Evolutionary conservation across 1,140 invertebrate genomes (phyloP).

Genomic region (Mya arenaria): DNA sequence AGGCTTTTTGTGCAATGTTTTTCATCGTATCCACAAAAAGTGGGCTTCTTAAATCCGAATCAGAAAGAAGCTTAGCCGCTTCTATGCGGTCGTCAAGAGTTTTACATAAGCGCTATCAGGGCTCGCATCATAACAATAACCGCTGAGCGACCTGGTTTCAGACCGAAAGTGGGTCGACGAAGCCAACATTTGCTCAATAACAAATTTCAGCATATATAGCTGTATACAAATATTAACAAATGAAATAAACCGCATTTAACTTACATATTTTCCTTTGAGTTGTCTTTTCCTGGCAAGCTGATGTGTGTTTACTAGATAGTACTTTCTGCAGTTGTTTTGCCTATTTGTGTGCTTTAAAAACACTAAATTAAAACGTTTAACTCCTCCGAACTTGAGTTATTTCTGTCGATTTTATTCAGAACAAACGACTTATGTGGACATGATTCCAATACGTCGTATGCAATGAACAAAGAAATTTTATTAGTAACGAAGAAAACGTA

Average conservation of each 20-base stretch:
- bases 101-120: slow-evolving; percentile 50
- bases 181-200: slow-evolving; percentile 44
- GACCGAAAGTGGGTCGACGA: slow-evolving; percentile 65
- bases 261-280: too few species aligned
- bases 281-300: too few species aligned
- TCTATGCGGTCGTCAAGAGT: slow-evolving; percentile 62
- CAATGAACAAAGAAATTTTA: too few species aligned
- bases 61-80: slow-evolving; percentile 59
- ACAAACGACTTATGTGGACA: too few species aligned
- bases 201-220: slow-evolving; percentile 58
- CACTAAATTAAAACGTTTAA: too few species aligned
- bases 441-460: too few species aligned
- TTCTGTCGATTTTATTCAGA: too few species aligned
- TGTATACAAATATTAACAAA: too few species aligned
- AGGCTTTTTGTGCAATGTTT: slow-evolving; percentile 53
- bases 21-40: slow-evolving; percentile 64
- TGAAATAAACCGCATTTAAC: too few species aligned
- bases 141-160: slow-evolving; percentile 71
- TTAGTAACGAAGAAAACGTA: too few species aligned
- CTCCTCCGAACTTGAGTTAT: too few species aligned
- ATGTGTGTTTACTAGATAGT: slow-evolving; percentile 70
- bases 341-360: too few species aligned
- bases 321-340: slow-evolving; percentile 62
- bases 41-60: slow-evolving; percentile 12
- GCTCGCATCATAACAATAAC: slow-evolving; percentile 46